These are phyloP conservation scores for Ageneiosus marmoratus DNA, from an alignment of 2,113 vertebrate species.

Conservation along the genomic window DNA sequence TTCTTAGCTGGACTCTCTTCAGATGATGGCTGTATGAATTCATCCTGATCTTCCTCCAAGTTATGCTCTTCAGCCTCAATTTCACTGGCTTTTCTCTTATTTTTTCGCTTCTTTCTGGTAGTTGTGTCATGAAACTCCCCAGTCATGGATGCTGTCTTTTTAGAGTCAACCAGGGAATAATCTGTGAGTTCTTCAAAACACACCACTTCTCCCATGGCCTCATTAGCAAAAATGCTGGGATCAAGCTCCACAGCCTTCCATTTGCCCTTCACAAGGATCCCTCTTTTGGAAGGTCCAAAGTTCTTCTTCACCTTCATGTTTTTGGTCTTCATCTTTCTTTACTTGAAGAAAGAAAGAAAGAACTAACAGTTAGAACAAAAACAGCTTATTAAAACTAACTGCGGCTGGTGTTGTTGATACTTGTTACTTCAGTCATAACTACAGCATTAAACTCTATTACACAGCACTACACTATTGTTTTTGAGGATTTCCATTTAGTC, in stretches of 20 bases:
- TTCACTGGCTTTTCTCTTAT: conserved; percentile 73
- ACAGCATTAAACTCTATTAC: not conserved
- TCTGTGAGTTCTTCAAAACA: conserved; percentile 92
- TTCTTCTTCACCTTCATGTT: conserved; percentile 60
- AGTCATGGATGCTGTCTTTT: conserved; percentile 51
- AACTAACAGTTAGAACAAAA: not conserved
- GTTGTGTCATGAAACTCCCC: conserved; percentile 60
- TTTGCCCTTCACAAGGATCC: conserved; percentile 80
- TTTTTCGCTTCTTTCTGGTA: conserved; percentile 48
- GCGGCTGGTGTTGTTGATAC: not conserved
- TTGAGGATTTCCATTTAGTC: not conserved
- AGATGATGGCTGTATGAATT: not conserved
- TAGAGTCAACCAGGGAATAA: conserved; percentile 79
- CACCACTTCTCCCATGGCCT: conserved; percentile 81
- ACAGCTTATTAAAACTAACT: not conserved
- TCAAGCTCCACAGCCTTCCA: conserved; percentile 87
- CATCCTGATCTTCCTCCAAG: conserved; percentile 6
- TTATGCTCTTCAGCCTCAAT: conserved; percentile 46
- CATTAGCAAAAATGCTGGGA: conserved; percentile 82
- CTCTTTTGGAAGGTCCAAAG: conserved; percentile 58
- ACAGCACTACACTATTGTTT: not conserved
- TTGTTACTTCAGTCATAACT: not conserved
- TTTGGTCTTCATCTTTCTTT: conserved; percentile 77
- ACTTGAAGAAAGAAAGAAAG: not conserved
- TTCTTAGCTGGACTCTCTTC: conserved; percentile 3